Evolutionary conservation across 2,113 vertebrate genomes (phyloP).

Genomic region (Naja naja): DNA sequence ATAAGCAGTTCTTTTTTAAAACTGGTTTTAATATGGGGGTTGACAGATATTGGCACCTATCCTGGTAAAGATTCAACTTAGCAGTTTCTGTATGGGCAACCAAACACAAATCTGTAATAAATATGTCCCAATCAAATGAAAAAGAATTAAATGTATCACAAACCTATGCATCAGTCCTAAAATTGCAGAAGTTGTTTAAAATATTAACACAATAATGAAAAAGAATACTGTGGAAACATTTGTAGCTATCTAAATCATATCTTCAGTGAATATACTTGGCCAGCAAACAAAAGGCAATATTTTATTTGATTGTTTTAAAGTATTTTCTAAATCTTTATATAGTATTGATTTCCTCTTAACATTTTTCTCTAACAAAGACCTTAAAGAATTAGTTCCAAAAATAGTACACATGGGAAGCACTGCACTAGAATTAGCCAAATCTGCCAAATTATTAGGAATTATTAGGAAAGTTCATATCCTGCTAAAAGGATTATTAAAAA

Average conservation of each 20-base stretch:
- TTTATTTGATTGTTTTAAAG: constrained; percentile 10
- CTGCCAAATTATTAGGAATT: neutral
- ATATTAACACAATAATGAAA: constrained; percentile 20
- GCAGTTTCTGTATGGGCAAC: constrained; percentile 30
- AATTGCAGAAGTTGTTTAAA: constrained; percentile 33
- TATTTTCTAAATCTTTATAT: neutral
- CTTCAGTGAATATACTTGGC: neutral
- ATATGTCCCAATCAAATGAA: constrained; percentile 40
- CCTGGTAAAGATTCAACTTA: constrained; percentile 43
- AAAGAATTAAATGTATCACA: constrained; percentile 33
- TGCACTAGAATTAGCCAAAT: neutral
- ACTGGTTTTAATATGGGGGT: constrained; percentile 43
- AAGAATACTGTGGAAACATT: constrained; percentile 16
- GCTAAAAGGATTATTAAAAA: neutral
- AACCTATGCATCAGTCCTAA: constrained; percentile 33
- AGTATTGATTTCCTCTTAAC: neutral
- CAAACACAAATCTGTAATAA: constrained; percentile 26
- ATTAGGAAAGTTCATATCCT: neutral
- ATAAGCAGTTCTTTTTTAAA: constrained; percentile 28
- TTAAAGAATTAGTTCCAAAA: neutral
- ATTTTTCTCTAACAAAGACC: neutral
- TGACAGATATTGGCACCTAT: constrained; percentile 51
- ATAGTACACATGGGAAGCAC: neutral
- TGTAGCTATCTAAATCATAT: neutral
- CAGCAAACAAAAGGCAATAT: constrained; percentile 25